These are phyloP conservation scores for Ichneumoninae sp. DNA, from an alignment of 2,888 invertebrate genomes.

Conservation along the genomic window DNA sequence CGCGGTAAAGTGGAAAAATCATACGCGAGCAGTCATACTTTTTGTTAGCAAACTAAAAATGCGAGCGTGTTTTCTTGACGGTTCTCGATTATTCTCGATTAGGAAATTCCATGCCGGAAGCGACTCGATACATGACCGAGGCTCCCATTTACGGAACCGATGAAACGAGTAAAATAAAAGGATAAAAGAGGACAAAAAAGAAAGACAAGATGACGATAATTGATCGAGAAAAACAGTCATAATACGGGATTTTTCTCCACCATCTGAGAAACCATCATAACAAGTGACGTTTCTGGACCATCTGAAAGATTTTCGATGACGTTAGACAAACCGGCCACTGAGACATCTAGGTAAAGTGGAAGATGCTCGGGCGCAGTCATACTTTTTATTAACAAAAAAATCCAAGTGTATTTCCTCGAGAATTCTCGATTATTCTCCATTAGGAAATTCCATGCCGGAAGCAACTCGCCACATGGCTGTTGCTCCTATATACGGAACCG, in stretches of 20 bases:
- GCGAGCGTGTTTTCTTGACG: not conserved
- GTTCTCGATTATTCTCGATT: not conserved
- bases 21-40: not conserved
- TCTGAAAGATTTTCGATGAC: no score
- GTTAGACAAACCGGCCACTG: not conserved
- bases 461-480: no score
- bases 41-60: not conserved
- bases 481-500: no score
- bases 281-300: no score
- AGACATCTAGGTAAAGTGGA: conserved; percentile 24
- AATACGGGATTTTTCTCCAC: not conserved
- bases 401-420: no score
- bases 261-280: no score
- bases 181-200: not conserved
- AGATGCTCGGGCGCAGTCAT: conserved; percentile 17
- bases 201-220: not conserved
- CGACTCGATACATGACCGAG: no score
- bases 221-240: conserved; percentile 1
- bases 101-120: not conserved
- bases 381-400: not conserved
- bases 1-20: conserved; percentile 41
- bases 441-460: not conserved
- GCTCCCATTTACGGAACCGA: no score
- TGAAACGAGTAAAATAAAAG: no score
- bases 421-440: conserved; percentile 1